Base-by-base conservation (phyloP, 2,888 invertebrate species). In the Noctua comes region DNA sequence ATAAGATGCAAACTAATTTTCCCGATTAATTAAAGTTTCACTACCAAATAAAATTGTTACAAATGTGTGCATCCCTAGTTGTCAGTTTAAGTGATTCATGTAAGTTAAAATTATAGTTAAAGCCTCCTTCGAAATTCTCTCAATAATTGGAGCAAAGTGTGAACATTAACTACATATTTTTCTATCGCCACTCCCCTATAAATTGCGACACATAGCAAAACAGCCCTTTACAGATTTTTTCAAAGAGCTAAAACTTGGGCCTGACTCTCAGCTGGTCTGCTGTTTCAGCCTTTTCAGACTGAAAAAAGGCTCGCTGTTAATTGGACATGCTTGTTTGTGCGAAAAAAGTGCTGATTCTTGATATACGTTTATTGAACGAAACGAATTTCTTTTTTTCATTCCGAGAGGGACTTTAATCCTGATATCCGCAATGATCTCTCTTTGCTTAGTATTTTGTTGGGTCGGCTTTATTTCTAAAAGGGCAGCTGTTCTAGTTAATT, bases 241-340 rank as follows among this genome's bases (percentile, higher is more conserved):
- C 92, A 94, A 94, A 94, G 94, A 91, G 93, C 92, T 91, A 86
- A 88, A 93, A 93, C 93, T 93, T 93, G 57, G 77, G 76, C 84
- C 88, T 87, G 83, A 76, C 87, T 88, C 82, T 78, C 73, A 77
- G 91, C 92, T 92, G 93, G 92, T 91, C 90, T 91, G 86, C 90
- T 88, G 88, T 91, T 91, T 91, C 88, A 91, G 91, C 89, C 87
- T 91, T 88, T 91, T 90, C 89, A 91, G 88, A 84, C 80, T 89
- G 82, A 91, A 92, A 93, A 92, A 91, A 89, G 77, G 76, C 79
- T 79, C 83, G 77, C 88, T 90, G 92, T 94, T 95, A 95, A 95
- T 95, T 95, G 95, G 94, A 93, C 92, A 89, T 85, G 92, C 90
- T 91, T 93, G 93, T 93, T 93, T 92, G 91, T 86, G 91, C 91